Evolutionary conservation across 2,797 vertebrate genomes (phyloP).

Genomic region (Anableps anableps): DNA sequence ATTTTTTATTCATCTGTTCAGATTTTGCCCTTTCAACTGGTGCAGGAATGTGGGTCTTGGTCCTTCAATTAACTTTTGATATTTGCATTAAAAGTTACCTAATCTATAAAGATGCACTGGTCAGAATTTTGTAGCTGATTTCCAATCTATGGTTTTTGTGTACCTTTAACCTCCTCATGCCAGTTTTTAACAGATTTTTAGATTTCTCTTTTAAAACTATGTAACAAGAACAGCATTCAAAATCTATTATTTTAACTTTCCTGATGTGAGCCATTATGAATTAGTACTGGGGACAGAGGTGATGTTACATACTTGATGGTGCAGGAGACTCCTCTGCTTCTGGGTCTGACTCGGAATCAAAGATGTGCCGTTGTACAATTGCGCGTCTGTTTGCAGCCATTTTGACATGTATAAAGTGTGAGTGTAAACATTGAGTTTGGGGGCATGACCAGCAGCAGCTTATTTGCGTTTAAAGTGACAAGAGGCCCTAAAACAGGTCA

Average conservation of each 20-base stretch:
- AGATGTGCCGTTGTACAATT: too few species aligned
- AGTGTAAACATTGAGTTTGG: too few species aligned
- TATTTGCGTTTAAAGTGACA: too few species aligned
- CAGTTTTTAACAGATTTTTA: background rate
- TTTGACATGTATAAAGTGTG: too few species aligned
- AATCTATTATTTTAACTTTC: background rate
- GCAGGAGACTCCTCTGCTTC: too few species aligned
- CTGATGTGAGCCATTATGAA: background rate
- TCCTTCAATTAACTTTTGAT: background rate
- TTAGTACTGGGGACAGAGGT: background rate
- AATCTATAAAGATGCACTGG: background rate
- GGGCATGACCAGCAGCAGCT: too few species aligned
- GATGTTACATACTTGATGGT: background rate
- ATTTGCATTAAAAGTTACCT: background rate
- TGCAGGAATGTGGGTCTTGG: background rate
- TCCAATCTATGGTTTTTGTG: background rate
- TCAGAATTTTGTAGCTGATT: background rate
- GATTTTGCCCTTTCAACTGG: conserved; percentile 6
- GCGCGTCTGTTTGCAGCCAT: too few species aligned
- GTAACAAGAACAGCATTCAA: background rate
- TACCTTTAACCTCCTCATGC: background rate
- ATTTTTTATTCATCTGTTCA: conserved; percentile 14
- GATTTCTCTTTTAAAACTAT: background rate
- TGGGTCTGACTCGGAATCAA: too few species aligned
- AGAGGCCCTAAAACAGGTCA: too few species aligned